Evolutionary conservation across 2,888 invertebrate species (phyloP).

Genomic region (Teleiodes luculella): DNA sequence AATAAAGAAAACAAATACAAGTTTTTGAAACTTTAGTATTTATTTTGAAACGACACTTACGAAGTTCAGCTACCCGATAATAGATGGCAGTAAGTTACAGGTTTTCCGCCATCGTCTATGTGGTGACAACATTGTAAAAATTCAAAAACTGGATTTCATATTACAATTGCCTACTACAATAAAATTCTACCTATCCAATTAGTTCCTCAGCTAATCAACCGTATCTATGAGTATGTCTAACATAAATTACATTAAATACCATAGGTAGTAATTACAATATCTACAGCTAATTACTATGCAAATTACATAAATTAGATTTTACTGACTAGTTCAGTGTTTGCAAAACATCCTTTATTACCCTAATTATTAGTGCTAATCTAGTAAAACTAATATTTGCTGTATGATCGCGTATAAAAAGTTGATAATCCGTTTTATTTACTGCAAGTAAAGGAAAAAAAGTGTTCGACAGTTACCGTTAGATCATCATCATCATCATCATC

Average conservation of each 20-base stretch:
- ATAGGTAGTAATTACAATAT: background rate
- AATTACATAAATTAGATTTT: background rate
- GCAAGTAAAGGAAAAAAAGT: background rate
- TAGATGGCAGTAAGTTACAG: conserved; percentile 51
- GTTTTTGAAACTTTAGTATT: too few species aligned
- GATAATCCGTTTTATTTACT: background rate
- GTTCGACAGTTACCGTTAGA: background rate
- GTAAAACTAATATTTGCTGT: background rate
- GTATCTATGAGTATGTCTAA: too few species aligned
- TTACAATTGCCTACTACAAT: too few species aligned
- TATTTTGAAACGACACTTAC: too few species aligned
- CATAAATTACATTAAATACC: background rate
- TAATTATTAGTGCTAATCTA: background rate
- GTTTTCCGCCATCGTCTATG: background rate
- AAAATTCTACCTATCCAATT: too few species aligned
- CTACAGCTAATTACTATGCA: background rate
- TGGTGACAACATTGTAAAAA: too few species aligned
- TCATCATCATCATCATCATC: too few species aligned
- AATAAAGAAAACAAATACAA: too few species aligned
- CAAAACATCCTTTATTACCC: conserved; percentile 6
- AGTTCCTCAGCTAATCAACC: background rate
- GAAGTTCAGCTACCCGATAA: conserved; percentile 46
- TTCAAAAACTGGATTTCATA: too few species aligned
- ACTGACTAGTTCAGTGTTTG: background rate
- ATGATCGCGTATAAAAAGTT: conserved; percentile 4